phyloP scores from a whole-genome alignment of 2,113 vertebrate genomes.

The Oryzias melastigma region DNA sequence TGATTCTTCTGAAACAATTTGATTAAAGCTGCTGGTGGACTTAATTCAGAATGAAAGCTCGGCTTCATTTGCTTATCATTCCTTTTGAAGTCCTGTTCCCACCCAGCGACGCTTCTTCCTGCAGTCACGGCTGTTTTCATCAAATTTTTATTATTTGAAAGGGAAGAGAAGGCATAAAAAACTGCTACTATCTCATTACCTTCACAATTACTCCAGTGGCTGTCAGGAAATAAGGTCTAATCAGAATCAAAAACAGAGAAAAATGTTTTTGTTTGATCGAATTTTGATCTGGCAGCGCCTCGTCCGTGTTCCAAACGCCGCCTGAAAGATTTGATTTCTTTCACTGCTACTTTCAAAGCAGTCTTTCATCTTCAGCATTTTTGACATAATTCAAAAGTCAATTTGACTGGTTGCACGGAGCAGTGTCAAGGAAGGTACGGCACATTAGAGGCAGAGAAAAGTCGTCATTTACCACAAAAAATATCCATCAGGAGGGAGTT shows the following conservation, averaged over 20 bases:
- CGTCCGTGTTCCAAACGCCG: conserved; percentile 41
- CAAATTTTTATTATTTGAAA: conserved; percentile 58
- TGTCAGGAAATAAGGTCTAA: conserved; percentile 69
- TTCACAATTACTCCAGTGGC: conserved; percentile 69
- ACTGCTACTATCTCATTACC: conserved; percentile 64
- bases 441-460: conserved; percentile 55
- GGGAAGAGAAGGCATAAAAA: conserved; percentile 17
- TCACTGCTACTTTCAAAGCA: conserved; percentile 64
- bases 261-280: conserved; percentile 71
- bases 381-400: conserved; percentile 64
- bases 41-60: conserved; percentile 67
- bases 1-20: conserved; percentile 70
- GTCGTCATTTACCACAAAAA: conserved; percentile 51
- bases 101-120: conserved; percentile 50
- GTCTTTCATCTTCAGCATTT: conserved; percentile 69
- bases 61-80: conserved; percentile 63
- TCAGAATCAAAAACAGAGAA: conserved; percentile 63
- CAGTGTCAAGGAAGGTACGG: conserved; percentile 60
- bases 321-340: conserved; percentile 59
- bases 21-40: conserved; percentile 67
- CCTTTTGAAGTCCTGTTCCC: conserved; percentile 69
- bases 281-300: conserved; percentile 62
- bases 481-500: conserved; percentile 37
- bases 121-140: conserved; percentile 66
- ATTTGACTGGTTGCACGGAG: conserved; percentile 50